Evolutionary conservation across 1,140 invertebrate species (phyloP).

Genomic region (Euglossa dilemma): DNA sequence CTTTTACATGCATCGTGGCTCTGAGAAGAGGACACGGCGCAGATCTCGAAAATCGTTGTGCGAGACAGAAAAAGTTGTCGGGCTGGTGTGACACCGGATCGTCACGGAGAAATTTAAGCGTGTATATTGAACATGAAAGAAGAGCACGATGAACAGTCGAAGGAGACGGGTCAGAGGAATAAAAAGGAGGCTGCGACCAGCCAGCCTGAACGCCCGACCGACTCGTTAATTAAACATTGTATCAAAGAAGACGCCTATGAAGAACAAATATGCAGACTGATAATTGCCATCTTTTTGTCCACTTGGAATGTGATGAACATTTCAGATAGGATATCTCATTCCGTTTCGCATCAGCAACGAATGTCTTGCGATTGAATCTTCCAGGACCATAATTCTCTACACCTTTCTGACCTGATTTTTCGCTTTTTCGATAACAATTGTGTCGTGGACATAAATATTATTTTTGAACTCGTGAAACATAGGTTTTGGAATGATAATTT

Average conservation of each 20-base stretch:
- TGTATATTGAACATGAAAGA: conserved; percentile 16
- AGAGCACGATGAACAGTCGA: conserved; percentile 6
- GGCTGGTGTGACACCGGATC: conserved; percentile 41
- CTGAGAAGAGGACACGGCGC: not conserved
- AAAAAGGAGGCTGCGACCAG: not conserved
- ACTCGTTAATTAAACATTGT: conserved; percentile 33
- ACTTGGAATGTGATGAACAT: no score
- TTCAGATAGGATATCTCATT: no score
- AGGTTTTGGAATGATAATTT: no score
- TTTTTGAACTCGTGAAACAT: no score
- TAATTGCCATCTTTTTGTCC: no score
- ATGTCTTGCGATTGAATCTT: no score
- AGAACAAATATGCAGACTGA: no score
- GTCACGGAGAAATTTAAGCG: conserved; percentile 38
- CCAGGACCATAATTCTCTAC: no score
- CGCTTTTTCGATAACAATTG: no score
- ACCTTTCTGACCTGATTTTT: no score
- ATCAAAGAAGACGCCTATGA: not conserved
- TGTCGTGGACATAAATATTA: no score
- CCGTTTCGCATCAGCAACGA: no score
- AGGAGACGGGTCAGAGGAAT: not conserved
- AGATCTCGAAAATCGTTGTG: conserved; percentile 22
- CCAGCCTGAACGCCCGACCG: not conserved
- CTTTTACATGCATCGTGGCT: not conserved
- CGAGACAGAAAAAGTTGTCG: conserved; percentile 43